These are phyloP conservation scores for Lasioglossum calceatum DNA, from an alignment of 2,888 invertebrate species.

Conservation along the genomic window DNA sequence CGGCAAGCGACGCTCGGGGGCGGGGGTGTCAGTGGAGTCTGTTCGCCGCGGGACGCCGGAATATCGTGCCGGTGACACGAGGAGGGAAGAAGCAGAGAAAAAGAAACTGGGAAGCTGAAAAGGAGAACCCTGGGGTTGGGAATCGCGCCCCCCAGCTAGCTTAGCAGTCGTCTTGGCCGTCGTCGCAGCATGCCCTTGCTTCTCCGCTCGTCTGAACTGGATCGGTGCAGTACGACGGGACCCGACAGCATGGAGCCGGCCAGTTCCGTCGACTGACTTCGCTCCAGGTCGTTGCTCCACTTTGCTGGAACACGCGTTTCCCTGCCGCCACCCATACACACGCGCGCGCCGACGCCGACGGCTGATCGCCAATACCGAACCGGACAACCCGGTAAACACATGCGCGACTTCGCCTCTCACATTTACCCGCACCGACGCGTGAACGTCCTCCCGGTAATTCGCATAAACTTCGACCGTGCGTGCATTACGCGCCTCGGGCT, in stretches of 20 bases:
- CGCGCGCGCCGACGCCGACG: constrained; percentile 24
- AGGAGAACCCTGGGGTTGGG: neutral
- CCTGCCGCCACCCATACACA: constrained; percentile 14
- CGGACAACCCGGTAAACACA: constrained; percentile 1
- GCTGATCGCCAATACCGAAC: constrained; percentile 40
- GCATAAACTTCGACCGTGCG: neutral
- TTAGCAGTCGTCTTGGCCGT: constrained; percentile 35
- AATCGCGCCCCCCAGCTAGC: constrained; percentile 31
- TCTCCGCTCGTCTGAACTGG: constrained; percentile 63
- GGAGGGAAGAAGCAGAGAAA: constrained; percentile 13
- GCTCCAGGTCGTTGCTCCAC: constrained; percentile 80
- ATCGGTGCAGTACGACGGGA: constrained; percentile 76
- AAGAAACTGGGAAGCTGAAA: constrained; percentile 29
- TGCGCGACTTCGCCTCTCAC: neutral
- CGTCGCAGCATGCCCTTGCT: constrained; percentile 45
- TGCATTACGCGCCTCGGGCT: neutral
- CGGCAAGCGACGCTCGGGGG: constrained; percentile 31
- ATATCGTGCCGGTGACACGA: constrained; percentile 18
- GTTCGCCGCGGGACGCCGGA: constrained; percentile 55
- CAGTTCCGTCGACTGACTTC: constrained; percentile 75
- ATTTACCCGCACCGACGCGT: constrained; percentile 7
- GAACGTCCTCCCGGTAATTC: constrained; percentile 22
- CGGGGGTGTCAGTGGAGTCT: neutral
- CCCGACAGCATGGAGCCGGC: constrained; percentile 79
- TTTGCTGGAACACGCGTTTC: constrained; percentile 70